Evolutionary conservation across 2,888 invertebrate genomes (phyloP).

Genomic region (Orthonevra nobilis): DNA sequence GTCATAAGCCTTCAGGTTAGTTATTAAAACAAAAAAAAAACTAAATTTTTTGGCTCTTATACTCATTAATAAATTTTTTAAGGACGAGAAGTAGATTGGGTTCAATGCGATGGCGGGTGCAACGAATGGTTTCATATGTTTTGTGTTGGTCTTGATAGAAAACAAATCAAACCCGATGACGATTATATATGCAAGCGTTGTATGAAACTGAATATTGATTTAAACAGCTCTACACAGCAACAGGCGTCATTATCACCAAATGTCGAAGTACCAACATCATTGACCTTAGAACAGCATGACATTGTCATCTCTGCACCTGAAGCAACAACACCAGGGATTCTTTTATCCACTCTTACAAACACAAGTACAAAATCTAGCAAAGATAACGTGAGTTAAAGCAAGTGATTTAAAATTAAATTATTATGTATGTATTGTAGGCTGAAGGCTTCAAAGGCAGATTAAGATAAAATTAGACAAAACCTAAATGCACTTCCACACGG

Average conservation of each 20-base stretch:
- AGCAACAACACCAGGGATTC: neutral
- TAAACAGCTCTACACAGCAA: neutral
- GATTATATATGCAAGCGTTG: slow-evolving; percentile 90
- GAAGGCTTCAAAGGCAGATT: neutral
- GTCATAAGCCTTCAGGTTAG: slow-evolving; percentile 85
- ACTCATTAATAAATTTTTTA: neutral
- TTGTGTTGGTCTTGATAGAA: slow-evolving; percentile 93
- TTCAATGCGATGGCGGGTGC: slow-evolving; percentile 98
- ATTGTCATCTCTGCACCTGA: neutral
- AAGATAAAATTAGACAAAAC: neutral
- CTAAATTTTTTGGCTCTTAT: too few species aligned
- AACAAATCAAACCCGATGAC: slow-evolving; percentile 91
- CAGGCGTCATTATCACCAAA: slow-evolving; percentile 6
- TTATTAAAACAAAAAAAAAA: too few species aligned
- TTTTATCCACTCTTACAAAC: neutral
- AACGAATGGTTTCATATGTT: slow-evolving; percentile 98
- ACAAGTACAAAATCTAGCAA: slow-evolving; percentile 54
- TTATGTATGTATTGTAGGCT: slow-evolving; percentile 7
- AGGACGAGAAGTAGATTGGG: slow-evolving; percentile 97
- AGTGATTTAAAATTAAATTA: neutral
- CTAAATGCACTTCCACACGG: slow-evolving; percentile 4
- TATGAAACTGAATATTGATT: slow-evolving; percentile 66
- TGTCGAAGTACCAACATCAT: slow-evolving; percentile 7
- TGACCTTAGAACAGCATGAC: neutral
- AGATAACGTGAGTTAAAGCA: slow-evolving; percentile 51